These are phyloP conservation scores for Etheostoma nigrum DNA, from an alignment of 2,797 vertebrate genomes.

Conservation along the genomic window DNA sequence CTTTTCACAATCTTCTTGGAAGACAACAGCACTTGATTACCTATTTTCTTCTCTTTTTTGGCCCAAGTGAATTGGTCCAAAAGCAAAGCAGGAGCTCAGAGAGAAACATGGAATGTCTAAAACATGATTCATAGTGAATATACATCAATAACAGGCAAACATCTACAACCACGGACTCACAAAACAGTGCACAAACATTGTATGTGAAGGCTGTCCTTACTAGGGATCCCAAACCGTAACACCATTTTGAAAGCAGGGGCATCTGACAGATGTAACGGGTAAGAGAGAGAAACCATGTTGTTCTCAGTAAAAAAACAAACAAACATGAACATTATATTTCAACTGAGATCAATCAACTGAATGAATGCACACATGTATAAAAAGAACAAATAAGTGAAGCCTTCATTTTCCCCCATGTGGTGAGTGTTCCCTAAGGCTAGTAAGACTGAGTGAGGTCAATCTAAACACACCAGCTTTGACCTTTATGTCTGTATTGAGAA, in stretches of 20 bases:
- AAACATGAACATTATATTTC: slow-evolving; percentile 37
- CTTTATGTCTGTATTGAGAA: slow-evolving; percentile 36
- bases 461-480: slow-evolving; percentile 33
- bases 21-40: slow-evolving; percentile 84
- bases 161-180: slow-evolving; percentile 66
- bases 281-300: slow-evolving; percentile 29
- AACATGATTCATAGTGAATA: slow-evolving; percentile 70
- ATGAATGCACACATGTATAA: slow-evolving; percentile 37
- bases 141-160: slow-evolving; percentile 72
- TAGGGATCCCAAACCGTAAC: slow-evolving; percentile 42
- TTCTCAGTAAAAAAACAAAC: background rate
- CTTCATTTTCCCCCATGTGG: slow-evolving; percentile 65
- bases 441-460: slow-evolving; percentile 48
- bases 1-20: slow-evolving; percentile 88
- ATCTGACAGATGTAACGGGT: slow-evolving; percentile 14
- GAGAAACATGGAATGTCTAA: slow-evolving; percentile 78
- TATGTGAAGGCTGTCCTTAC: slow-evolving; percentile 54
- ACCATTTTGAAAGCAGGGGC: slow-evolving; percentile 12
- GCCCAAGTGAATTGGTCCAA: slow-evolving; percentile 83
- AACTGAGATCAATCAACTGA: background rate
- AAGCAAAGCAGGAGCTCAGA: slow-evolving; percentile 79
- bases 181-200: slow-evolving; percentile 74
- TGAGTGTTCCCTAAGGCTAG: slow-evolving; percentile 49
- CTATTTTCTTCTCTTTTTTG: slow-evolving; percentile 72
- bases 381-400: slow-evolving; percentile 55